Conservation (phyloP, 1,140 invertebrate species). For the Drosophila nebulosa region DNA sequence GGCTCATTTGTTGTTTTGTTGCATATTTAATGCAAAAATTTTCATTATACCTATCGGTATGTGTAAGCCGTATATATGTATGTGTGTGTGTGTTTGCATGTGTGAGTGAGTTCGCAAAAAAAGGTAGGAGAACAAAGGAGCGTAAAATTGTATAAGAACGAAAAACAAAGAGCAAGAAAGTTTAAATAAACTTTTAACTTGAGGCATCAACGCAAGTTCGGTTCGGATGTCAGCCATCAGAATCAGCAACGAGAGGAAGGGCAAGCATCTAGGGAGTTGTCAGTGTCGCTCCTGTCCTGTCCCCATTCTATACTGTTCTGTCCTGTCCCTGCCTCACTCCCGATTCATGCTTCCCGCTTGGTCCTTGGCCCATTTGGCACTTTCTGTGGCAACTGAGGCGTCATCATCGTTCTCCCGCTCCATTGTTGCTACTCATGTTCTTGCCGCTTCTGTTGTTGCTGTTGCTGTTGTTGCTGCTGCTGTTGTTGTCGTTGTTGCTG, state of each 20-base stretch:
- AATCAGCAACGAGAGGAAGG: constrained; percentile 3
- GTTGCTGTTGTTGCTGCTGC: constrained; percentile 7
- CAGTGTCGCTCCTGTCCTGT: constrained; percentile 45
- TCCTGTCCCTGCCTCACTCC: constrained; percentile 5
- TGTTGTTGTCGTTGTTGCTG: neutral
- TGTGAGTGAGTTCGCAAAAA: neutral
- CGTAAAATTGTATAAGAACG: neutral
- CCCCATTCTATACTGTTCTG: constrained; percentile 11
- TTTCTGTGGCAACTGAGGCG: constrained; percentile 67
- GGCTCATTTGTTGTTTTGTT: constrained; percentile 61
- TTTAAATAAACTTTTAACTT: constrained; percentile 73
- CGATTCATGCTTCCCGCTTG: neutral
- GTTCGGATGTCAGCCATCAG: constrained; percentile 73
- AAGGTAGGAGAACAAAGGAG: neutral
- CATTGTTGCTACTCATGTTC: constrained; percentile 38
- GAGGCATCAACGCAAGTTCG: constrained; percentile 69
- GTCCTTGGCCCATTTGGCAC: constrained; percentile 61
- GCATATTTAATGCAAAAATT: constrained; percentile 74
- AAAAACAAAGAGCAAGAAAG: constrained; percentile 59
- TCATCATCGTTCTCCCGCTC: constrained; percentile 57
- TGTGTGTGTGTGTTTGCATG: neutral
- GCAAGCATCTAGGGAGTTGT: constrained; percentile 70
- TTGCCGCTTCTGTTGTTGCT: constrained; percentile 12
- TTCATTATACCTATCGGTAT: constrained; percentile 56
- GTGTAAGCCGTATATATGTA: neutral